Evolutionary conservation across 1,140 invertebrate genomes (phyloP), one percentile per base, ranked within the genome.

Genomic region (Tetramorium parvispinum): DNA sequence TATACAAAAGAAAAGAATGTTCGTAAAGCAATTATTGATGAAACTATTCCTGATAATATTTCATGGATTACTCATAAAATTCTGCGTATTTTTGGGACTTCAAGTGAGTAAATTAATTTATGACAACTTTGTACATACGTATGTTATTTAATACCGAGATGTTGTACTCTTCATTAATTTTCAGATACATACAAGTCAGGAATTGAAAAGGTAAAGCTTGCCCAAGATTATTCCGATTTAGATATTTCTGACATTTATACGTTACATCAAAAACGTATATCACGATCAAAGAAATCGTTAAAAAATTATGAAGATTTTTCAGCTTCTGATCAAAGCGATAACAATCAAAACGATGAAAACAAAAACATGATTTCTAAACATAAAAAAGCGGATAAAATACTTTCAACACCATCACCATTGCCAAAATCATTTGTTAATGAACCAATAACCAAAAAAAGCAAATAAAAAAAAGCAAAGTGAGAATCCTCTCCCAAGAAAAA

Each of bases 81-180:
- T 61, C 18, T 10, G 24, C 24, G 13, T 24, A 6, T 57, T 21
- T 57, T 57, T 57, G 53, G 53, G 7, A 57, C n/a, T n/a, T 57
- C 53, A 21, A 10, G 53, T 57, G 53, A 57, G n/a, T 57, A 57
- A 57, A 57, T 57, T 57, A 57, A 24, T 57, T 57, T 57, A 57
- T 27, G 27, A 27, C 53, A 57, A 57, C 10, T 21, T 21, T 57
- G 7, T 27, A 27, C 27, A 27, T 27, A 13, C 11, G 6, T 46
- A 57, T 57, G n/a, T 61, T 61, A 27, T 61, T 24, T 61, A 61
- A 61, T 61, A 61, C 16, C 32, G 24, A 61, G 18, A 61, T 61
- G 3, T 61, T 13, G 24, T 61, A 13, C 16, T 24, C 24, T 27
- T n/a, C 7, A 61, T 61, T 61, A 61, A 61, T 61, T 61, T 61